Conservation (phyloP, 2,113 vertebrate species). For the Osmerus eperlanus region DNA sequence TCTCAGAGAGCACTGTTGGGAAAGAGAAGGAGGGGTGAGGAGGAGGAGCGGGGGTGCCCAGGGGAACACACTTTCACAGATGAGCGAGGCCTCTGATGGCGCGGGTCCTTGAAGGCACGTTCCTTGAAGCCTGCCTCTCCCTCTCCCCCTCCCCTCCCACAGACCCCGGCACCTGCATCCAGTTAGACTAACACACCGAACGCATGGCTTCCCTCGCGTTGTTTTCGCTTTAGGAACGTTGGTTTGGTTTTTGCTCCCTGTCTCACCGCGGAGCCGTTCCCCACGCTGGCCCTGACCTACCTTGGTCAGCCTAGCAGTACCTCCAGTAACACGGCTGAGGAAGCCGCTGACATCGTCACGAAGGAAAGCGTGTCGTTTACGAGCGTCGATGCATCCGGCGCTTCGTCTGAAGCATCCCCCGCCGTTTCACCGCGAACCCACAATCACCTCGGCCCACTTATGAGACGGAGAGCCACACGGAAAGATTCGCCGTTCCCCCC, state of each 20-base stretch:
- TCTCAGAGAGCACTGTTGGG: background rate
- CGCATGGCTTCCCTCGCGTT: conserved; percentile 12
- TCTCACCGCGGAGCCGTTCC: background rate
- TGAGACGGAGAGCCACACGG: no score
- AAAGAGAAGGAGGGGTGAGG: background rate
- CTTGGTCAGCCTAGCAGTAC: no score
- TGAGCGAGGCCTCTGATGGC: background rate
- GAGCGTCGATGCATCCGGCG: no score
- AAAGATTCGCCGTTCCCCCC: no score
- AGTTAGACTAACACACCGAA: conserved; percentile 20
- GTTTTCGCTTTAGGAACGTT: background rate
- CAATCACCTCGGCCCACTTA: no score
- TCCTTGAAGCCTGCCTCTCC: background rate
- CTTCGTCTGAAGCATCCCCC: no score
- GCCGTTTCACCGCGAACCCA: no score
- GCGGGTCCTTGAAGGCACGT: background rate
- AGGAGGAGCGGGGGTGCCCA: background rate
- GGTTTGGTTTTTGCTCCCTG: background rate
- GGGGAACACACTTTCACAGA: conserved; percentile 5
- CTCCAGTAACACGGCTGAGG: no score
- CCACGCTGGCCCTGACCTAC: no score
- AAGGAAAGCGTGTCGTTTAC: no score
- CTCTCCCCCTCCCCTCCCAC: background rate
- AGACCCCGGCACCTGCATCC: conserved; percentile 3
- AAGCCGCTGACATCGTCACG: no score